A percentile compares a stretch with the other conserved stretches of the same genome.
Evolutionary conservation across 2,888 invertebrate genomes (phyloP).

Genomic region (Drosophila kokeensis): DNA sequence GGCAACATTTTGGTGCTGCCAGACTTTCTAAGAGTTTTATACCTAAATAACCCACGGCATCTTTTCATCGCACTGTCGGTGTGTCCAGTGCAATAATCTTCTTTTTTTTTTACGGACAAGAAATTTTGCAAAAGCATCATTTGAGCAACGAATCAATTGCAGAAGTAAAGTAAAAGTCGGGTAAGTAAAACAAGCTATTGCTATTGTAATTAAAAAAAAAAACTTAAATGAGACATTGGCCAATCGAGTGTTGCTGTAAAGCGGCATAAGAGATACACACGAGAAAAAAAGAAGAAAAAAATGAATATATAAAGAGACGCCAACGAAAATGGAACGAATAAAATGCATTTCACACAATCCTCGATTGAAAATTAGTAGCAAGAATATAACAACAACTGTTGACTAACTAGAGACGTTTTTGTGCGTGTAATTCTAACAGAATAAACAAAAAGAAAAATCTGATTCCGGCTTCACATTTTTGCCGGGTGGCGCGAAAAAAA

Average conservation of each 20-base stretch:
- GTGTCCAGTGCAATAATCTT: conserved; percentile 25
- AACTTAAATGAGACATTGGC: not conserved
- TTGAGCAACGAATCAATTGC: conserved; percentile 5
- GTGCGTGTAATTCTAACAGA: conserved; percentile 30
- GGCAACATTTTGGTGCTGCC: conserved; percentile 13
- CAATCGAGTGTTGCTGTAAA: conserved; percentile 9
- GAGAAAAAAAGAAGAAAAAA: conserved; percentile 21
- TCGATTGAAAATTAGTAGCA: not conserved
- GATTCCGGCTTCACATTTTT: conserved; percentile 50
- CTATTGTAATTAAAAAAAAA: not conserved
- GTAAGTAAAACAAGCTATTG: conserved; percentile 12
- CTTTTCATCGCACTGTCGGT: conserved; percentile 30
- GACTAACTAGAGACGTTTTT: not conserved
- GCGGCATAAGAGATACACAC: conserved; percentile 56
- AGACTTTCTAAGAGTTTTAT: not conserved
- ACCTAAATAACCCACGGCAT: conserved; percentile 21
- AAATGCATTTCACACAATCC: not conserved
- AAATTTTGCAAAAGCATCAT: conserved; percentile 12
- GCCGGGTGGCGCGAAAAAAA: conserved; percentile 70
- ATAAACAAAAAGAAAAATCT: conserved; percentile 28
- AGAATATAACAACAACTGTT: not conserved
- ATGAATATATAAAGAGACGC: conserved; percentile 34
- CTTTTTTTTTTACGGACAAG: conserved; percentile 30
- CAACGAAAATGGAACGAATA: conserved; percentile 17
- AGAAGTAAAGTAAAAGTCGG: conserved; percentile 2